Conservation (phyloP, 2,888 invertebrate genomes). For the Himalopsyche kuldschensis region DNA sequence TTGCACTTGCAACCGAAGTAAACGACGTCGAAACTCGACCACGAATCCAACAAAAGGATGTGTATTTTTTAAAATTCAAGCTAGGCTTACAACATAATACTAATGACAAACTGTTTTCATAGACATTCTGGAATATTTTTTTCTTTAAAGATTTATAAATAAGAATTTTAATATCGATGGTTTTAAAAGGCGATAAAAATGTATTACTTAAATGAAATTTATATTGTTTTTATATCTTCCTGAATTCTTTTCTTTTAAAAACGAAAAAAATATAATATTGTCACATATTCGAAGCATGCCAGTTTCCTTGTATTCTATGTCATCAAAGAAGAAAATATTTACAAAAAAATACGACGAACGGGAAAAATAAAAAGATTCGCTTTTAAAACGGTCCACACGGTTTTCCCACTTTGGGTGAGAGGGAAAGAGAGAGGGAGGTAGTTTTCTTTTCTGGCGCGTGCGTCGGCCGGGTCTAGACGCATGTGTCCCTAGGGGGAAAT, state of each 20-base stretch:
- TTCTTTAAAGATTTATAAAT: too few relatives aligned
- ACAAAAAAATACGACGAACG: background rate
- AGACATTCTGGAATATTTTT: too few relatives aligned
- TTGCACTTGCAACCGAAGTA: too few relatives aligned
- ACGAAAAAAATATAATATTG: background rate
- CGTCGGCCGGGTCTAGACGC: conserved; percentile 26
- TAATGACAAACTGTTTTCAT: too few relatives aligned
- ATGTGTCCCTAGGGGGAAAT: conserved; percentile 29
- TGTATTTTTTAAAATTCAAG: too few relatives aligned
- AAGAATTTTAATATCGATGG: too few relatives aligned
- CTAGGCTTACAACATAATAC: too few relatives aligned
- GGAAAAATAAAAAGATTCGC: background rate
- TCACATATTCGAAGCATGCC: background rate
- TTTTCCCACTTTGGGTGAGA: background rate
- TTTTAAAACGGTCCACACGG: background rate
- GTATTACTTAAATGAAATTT: too few relatives aligned
- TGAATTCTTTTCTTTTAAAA: background rate
- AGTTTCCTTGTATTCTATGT: background rate
- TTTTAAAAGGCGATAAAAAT: too few relatives aligned
- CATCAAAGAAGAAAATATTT: background rate
- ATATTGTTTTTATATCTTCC: background rate
- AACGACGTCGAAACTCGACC: too few relatives aligned
- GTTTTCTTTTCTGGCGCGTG: background rate
- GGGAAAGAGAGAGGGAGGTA: background rate
- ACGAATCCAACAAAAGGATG: too few relatives aligned